Base-by-base conservation (phyloP, 2,888 invertebrate genomes). In the Hylaea fasciaria region DNA sequence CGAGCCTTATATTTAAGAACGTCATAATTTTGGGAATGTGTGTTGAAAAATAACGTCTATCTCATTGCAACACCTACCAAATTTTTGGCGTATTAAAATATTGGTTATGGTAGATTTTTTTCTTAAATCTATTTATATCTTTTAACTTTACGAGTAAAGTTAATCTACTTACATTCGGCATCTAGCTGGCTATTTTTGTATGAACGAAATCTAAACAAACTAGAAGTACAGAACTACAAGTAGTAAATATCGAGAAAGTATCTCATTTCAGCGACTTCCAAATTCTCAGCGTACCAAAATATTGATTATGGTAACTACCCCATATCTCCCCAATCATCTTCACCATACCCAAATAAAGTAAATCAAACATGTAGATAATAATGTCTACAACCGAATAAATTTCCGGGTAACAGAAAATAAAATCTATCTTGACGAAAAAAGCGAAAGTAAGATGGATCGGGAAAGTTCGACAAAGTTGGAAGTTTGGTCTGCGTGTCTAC, bases 401-500 rank as follows among this genome's bases (percentile, higher is more conserved):
- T 77, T 72, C 71, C 70, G 68, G 72, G 66, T 65, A 69, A 64
- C 47, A 57, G 71, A 77, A 68, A 82, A 85, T 85, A 83, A 86
- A 87, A 86, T 84, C 78, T 82, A 83, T 83, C 82, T 75, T 78
- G 79, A 32, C 32, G 32, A 32, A 32, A 76, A 83, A 82, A 85
- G 79, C 75, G 80, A 86, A 87, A 88, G 85, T 83, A 87, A 87
- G 89, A 89, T 89, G 86, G 88, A 89, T 89, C 78, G 83, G 64
- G 71, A 71, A 86, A 86, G 81, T 88, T 84, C 69, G 73, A 76
- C 73, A 75, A 85, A 87, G 83, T 87, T 85, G 65, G 64, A 61
- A 55, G 59, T 58, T 62, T 57, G 66, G 60, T 65, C 55, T 50
- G 54, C 53, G 52, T 53, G 65, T 67, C 58, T 65, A 59, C 51